phyloP scores from a whole-genome alignment of 2,797 vertebrate species.

The Tauraco hartlaubi region DNA sequence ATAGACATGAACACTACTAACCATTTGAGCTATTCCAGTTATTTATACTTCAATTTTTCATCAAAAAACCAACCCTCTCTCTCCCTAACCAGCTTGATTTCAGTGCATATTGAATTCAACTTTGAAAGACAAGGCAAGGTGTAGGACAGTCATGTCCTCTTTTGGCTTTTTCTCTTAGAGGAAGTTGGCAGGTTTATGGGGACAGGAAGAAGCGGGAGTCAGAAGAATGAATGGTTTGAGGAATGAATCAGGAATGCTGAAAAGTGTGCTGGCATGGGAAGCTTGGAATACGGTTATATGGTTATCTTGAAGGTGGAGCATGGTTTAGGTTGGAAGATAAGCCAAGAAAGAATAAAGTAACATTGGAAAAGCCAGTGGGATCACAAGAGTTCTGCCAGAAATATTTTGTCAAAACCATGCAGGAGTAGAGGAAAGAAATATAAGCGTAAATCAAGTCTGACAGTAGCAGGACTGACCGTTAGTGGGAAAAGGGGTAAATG shows the following conservation, averaged over 20 bases:
- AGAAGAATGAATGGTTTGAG: neutral
- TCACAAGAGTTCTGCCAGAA: neutral
- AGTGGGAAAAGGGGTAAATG: neutral
- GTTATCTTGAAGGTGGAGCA: neutral
- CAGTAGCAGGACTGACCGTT: neutral
- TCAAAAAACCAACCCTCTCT: neutral
- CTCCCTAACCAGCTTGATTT: neutral
- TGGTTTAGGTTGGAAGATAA: neutral
- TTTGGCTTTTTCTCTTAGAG: neutral
- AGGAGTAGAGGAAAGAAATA: neutral
- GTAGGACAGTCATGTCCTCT: neutral
- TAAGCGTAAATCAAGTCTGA: neutral
- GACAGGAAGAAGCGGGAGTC: neutral
- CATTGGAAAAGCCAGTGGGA: neutral
- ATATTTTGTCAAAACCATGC: neutral
- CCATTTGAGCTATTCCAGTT: neutral
- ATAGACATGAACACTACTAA: neutral
- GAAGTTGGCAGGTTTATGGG: neutral
- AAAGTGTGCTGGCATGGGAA: neutral
- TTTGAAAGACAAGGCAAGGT: neutral
- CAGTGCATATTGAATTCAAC: neutral
- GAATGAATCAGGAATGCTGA: neutral
- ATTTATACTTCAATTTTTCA: neutral
- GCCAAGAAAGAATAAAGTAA: neutral
- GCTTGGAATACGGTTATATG: neutral